These are phyloP conservation scores for Pterostichus madidus DNA, from an alignment of 2,888 invertebrate species.

Conservation along the genomic window DNA sequence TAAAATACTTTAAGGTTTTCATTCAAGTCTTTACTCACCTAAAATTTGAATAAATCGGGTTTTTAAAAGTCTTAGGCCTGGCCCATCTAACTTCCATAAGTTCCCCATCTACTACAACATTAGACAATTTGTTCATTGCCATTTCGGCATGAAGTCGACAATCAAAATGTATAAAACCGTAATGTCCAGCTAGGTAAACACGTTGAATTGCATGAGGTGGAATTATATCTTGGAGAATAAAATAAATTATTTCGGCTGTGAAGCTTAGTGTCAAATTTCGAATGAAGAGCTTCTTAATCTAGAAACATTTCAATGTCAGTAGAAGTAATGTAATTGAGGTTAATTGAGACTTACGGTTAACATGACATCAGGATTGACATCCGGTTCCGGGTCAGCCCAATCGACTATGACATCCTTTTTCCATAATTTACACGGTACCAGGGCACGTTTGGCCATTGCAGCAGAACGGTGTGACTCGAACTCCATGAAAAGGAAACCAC, in stretches of 20 bases:
- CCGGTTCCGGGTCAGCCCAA: no score
- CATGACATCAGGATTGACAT: no score
- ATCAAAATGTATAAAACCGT: constrained; percentile 57
- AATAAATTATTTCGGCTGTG: neutral
- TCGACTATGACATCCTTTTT: no score
- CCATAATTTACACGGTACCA: no score
- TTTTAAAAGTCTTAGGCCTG: constrained; percentile 37
- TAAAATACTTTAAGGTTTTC: no score
- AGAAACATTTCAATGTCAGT: neutral
- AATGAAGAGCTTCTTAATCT: constrained; percentile 56
- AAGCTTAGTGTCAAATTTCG: neutral
- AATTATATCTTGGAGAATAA: neutral
- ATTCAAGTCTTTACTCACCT: constrained; percentile 25
- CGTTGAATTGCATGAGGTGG: neutral
- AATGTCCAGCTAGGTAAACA: constrained; percentile 41
- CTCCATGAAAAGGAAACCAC: no score
- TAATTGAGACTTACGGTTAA: no score
- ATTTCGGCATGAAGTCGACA: constrained; percentile 21
- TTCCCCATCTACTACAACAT: constrained; percentile 30
- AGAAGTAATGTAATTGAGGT: no score
- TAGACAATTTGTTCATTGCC: constrained; percentile 19
- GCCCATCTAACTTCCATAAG: constrained; percentile 53
- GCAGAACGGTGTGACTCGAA: no score
- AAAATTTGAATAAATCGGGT: constrained; percentile 11
- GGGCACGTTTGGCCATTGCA: no score